Conservation (phyloP, 2,113 vertebrate species). For the Cranoglanis bouderius region DNA sequence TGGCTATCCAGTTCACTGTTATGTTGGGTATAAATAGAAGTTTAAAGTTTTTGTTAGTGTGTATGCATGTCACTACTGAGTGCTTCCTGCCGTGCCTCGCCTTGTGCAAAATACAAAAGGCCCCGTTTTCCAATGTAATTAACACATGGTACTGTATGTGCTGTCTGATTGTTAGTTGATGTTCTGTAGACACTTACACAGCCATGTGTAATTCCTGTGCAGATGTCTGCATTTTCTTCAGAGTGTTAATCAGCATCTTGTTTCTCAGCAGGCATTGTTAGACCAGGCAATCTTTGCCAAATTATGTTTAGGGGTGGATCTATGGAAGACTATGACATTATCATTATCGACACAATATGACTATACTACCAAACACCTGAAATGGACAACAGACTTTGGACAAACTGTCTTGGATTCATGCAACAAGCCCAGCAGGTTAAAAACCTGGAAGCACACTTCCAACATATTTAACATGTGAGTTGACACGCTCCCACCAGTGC, state of each 20-base stretch:
- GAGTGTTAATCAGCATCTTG: constrained; percentile 41
- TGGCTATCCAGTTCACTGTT: background rate
- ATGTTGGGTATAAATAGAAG: background rate
- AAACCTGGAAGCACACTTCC: background rate
- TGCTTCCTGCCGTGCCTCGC: background rate
- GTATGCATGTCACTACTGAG: background rate
- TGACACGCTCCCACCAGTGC: background rate
- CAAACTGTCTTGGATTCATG: background rate
- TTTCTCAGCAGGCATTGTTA: constrained; percentile 50
- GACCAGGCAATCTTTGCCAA: constrained; percentile 3
- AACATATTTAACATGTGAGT: background rate
- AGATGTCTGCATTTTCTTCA: constrained; percentile 29
- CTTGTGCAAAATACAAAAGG: constrained; percentile 45
- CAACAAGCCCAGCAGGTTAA: background rate
- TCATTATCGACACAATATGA: background rate
- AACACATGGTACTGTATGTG: background rate
- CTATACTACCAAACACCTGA: background rate
- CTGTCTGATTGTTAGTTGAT: background rate
- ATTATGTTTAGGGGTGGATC: background rate
- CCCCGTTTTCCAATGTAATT: constrained; percentile 45
- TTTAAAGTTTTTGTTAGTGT: background rate
- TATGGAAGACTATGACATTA: background rate
- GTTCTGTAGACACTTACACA: constrained; percentile 22
- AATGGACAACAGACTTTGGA: background rate
- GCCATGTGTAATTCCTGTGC: constrained; percentile 25